Conservation (phyloP, 2,888 invertebrate species). For the Stenurella melanura region DNA sequence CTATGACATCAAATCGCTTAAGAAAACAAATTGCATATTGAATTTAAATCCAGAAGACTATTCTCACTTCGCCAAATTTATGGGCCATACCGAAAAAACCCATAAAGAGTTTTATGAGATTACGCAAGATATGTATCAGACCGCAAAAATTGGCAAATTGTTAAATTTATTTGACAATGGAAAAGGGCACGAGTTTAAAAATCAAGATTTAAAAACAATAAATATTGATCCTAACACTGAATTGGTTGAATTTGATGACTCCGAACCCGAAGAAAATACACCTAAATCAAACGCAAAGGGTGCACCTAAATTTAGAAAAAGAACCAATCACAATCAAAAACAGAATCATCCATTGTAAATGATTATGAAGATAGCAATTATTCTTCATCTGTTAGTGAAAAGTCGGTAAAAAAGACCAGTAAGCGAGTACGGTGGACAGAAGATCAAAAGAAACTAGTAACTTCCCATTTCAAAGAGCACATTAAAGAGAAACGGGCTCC, state of each 20-base stretch:
- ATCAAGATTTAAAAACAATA: not conserved
- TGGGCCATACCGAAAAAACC: not conserved
- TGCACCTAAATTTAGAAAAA: not conserved
- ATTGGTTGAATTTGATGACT: not conserved
- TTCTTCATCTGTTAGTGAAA: too few relatives aligned
- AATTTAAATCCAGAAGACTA: not conserved
- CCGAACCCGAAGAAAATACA: not conserved
- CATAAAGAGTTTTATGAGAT: constrained; percentile 8
- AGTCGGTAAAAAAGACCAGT: not conserved
- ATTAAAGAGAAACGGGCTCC: not conserved
- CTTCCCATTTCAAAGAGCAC: not conserved
- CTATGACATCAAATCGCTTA: not conserved
- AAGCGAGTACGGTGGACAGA: not conserved
- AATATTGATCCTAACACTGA: not conserved
- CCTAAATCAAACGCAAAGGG: not conserved
- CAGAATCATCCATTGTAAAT: too few relatives aligned
- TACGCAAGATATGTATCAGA: not conserved
- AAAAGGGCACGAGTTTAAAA: not conserved
- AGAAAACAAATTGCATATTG: not conserved
- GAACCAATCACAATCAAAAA: not conserved
- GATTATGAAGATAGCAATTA: too few relatives aligned
- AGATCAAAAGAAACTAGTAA: not conserved
- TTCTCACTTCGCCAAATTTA: constrained; percentile 1
- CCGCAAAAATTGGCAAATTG: not conserved
- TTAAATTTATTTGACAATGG: constrained; percentile 5